Evolutionary conservation across 2,113 vertebrate genomes (phyloP).

Genomic region (Dromas ardeola): DNA sequence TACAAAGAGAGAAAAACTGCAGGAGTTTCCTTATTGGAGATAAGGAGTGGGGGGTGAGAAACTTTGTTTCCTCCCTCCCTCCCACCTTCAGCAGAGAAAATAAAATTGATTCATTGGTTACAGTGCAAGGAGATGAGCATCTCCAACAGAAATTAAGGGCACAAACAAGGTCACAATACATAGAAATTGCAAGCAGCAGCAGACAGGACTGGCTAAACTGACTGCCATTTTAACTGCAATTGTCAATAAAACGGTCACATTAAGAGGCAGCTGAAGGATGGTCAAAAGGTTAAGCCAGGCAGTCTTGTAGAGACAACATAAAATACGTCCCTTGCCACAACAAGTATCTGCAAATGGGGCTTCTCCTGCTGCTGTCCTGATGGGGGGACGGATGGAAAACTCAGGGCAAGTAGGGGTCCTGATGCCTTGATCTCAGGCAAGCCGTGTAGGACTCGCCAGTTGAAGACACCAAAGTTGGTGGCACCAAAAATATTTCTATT

Average conservation of each 20-base stretch:
- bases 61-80: neutral
- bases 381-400: neutral
- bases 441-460: neutral
- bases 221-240: neutral
- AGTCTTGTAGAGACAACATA: neutral
- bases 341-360: neutral
- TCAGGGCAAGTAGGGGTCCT: neutral
- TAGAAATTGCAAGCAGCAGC: neutral
- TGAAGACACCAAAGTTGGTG: neutral
- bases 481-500: neutral
- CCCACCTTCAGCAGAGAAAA: neutral
- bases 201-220: neutral
- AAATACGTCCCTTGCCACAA: neutral
- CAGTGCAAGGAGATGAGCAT: constrained; percentile 6
- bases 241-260: neutral
- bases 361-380: neutral
- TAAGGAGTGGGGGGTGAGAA: neutral
- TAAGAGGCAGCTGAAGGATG: neutral
- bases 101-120: constrained; percentile 38
- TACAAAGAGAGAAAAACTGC: constrained; percentile 24
- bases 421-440: neutral
- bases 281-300: neutral
- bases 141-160: constrained; percentile 53
- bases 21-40: neutral
- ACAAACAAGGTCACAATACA: constrained; percentile 25